Base-by-base conservation (phyloP, 2,797 vertebrate species). In the Siniperca obscura region DNA sequence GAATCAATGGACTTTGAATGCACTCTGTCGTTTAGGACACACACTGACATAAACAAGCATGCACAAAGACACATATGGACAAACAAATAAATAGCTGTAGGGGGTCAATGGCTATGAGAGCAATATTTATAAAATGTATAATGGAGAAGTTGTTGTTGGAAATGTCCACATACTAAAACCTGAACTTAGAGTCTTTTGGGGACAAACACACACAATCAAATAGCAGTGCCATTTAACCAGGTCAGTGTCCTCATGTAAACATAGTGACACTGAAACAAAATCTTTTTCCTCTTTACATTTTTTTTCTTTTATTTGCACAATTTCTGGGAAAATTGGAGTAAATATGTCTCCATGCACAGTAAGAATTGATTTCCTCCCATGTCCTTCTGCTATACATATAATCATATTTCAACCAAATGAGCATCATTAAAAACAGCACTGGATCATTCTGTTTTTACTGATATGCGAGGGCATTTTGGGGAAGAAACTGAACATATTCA, bases 121-220 rank as follows among this genome's bases (percentile, higher is more conserved):
- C 9, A 38, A 42, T 69, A 62, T 81, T 71, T 57, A 59, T 56
- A 21, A 57, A 64, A 66, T n/a, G 6, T 16, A 55, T 4, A 46
- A 42, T 42, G 3, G 17, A 17, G 13, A 65, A 77, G 42, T 57
- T 25, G 36, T 71, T 77, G 34, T n/a, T 57, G 25, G 38, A 75
- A 71, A 73, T 55, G 48, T 65, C 42, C 46, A n/a, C 17, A 34
- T 60, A 59, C 5, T 53, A 52, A 53, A 38, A 67, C 11, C 36
- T 7, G n/a, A 66, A 57, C 73, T 27, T 25, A 5, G 16, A 60
- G 7, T 25, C 1, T 53, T 57, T 60, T 38, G 42, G 67, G 42
- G 56, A 50, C 22, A 66, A 64, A 71, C 60, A 52, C 7, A 36
- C 60, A 53, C n/a, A 69, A 80, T 56, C 50, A 73, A 30, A 74